phyloP scores from a whole-genome alignment of 2,888 invertebrate genomes.

The Spisula subtruncata region DNA sequence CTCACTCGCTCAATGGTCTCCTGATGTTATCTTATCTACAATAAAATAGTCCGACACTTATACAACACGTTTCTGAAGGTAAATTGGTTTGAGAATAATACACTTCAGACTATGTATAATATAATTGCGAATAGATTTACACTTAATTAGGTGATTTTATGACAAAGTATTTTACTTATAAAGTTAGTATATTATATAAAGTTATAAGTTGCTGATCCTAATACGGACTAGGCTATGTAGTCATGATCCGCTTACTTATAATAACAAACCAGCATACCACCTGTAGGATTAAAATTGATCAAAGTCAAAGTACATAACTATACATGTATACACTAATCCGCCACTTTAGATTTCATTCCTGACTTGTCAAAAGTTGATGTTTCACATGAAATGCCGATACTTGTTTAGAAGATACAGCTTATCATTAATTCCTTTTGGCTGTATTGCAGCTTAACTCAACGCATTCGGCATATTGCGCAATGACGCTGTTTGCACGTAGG shows the following conservation, averaged over 20 bases:
- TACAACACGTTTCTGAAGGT: neutral
- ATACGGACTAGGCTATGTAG: neutral
- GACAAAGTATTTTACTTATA: neutral
- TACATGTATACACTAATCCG: too few relatives aligned
- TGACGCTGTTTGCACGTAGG: too few relatives aligned
- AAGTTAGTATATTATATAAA: constrained; percentile 5
- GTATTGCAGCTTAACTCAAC: too few relatives aligned
- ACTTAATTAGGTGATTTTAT: constrained; percentile 14
- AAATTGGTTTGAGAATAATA: neutral
- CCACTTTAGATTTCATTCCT: too few relatives aligned
- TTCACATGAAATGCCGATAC: too few relatives aligned
- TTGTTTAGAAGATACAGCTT: too few relatives aligned
- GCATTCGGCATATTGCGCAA: too few relatives aligned
- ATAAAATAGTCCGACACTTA: neutral
- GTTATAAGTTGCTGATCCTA: neutral
- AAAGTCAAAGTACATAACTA: neutral
- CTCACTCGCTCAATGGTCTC: neutral
- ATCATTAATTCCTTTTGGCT: too few relatives aligned
- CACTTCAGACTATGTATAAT: neutral
- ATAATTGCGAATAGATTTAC: neutral
- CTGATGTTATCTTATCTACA: neutral
- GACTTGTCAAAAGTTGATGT: too few relatives aligned
- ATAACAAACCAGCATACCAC: neutral
- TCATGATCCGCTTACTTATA: neutral
- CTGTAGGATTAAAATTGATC: neutral